Evolutionary conservation across 1,140 invertebrate genomes (phyloP), one percentile per base, ranked within the genome.

Genomic region (Helicoverpa zea): DNA sequence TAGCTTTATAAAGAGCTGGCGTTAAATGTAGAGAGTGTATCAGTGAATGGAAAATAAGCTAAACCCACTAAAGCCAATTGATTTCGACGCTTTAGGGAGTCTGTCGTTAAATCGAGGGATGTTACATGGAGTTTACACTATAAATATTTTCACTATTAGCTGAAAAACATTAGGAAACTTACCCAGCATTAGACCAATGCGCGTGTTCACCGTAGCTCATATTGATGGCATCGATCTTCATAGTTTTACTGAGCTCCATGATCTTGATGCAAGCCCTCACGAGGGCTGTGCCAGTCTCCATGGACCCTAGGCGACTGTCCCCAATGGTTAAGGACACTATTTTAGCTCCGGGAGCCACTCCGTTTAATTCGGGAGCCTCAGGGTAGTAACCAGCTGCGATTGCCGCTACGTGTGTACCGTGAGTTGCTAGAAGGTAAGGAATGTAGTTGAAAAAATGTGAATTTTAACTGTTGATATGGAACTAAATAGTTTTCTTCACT

Each of bases 201-300:
- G 98, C 96, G 87, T 98, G 97, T 95, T 99, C 99, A 23, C 99
- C 99, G 90, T 99, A 99, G 89, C 98, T 99, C 98, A 99, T 99
- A 94, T 99, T 99, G 74, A 99, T 98, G 0, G 99, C 97, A 91
- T 99, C 97, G 82, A 98, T 95, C 82, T 96, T 95, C 82, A 91
- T 94, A 68, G 91, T 95, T 70, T 95, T 94, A n/a, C 94, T 94
- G n/a, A 97, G 94, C 88, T 97, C 96, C 97, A 98, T 98, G 18
- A 98, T 95, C 91, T 97, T 97, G 82, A 98, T 97, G 96, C 99
- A 99, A 16, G 99, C 98, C 83, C 99, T 95, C 0, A 98, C 97
- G 2, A 99, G 90, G 0, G 98, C 98, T 0, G 98, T 97, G 14
- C 98, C 99, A 0, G 99, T 99, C 96, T 99, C 99, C 99, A 99